Conservation (phyloP, 2,888 invertebrate species). For the Saturnia pavonia region DNA sequence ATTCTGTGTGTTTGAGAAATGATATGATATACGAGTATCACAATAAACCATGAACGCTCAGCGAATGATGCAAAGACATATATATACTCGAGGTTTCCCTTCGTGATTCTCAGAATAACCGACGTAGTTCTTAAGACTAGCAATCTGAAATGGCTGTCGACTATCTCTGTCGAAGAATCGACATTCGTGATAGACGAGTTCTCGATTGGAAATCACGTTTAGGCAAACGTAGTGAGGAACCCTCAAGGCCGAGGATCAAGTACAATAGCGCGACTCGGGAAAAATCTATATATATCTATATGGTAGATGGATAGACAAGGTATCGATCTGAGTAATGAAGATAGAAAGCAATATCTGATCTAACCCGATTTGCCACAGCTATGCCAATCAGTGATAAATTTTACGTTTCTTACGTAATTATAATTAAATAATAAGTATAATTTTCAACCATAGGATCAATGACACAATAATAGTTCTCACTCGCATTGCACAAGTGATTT, state of each 20-base stretch:
- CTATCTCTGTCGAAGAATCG: background rate
- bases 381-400: background rate
- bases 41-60: background rate
- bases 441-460: conserved; percentile 28
- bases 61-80: background rate
- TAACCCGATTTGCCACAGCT: background rate
- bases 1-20: background rate
- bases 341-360: background rate
- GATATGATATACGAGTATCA: background rate
- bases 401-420: conserved; percentile 16
- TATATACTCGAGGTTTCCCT: background rate
- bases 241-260: background rate
- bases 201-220: background rate
- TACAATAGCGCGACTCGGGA: too few relatives aligned
- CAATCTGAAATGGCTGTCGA: background rate
- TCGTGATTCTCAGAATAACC: too few relatives aligned
- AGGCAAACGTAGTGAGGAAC: background rate
- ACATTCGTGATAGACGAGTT: background rate
- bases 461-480: conserved; percentile 49
- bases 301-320: too few relatives aligned
- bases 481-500: conserved; percentile 56
- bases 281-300: background rate
- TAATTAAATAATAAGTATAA: background rate
- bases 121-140: background rate
- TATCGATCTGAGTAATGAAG: background rate